Evolutionary conservation across 35 echinoderm and acorn worm genomes (phyloP).

Genomic region (Apostichopus parvimensis): DNA sequence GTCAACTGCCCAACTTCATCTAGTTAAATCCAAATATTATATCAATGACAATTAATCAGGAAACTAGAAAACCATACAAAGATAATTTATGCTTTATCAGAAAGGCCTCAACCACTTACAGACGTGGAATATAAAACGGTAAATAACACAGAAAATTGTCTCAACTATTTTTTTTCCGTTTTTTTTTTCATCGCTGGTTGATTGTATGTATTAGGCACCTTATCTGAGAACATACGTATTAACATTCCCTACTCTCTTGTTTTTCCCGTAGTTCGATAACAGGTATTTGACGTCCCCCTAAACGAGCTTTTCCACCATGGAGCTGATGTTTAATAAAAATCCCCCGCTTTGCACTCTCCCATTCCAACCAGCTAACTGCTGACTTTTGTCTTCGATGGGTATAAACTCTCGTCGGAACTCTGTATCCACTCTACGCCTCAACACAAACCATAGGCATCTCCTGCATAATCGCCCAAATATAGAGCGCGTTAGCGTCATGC

Average conservation of each 20-base stretch:
- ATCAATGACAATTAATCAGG: background rate
- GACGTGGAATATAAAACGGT: too few species aligned
- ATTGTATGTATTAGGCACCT: too few species aligned
- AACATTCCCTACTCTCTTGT: too few species aligned
- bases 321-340: too few species aligned
- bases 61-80: background rate
- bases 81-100: constrained; percentile 60
- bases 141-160: too few species aligned
- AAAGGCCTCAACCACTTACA: too few species aligned
- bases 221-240: too few species aligned
- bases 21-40: background rate
- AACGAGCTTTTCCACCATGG: background rate
- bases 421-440: constrained; percentile 26
- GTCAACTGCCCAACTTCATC: constrained; percentile 35
- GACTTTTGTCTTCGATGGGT: background rate
- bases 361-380: too few species aligned
- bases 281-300: background rate
- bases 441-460: constrained; percentile 35
- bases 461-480: constrained; percentile 59
- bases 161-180: too few species aligned
- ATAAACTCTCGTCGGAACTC: constrained; percentile 29
- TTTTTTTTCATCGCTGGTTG: too few species aligned
- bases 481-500: constrained; percentile 54
- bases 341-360: too few species aligned
- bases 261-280: too few species aligned